These are phyloP conservation scores for Cylloceria caligata DNA, from an alignment of 2,888 invertebrate genomes.

Conservation along the genomic window DNA sequence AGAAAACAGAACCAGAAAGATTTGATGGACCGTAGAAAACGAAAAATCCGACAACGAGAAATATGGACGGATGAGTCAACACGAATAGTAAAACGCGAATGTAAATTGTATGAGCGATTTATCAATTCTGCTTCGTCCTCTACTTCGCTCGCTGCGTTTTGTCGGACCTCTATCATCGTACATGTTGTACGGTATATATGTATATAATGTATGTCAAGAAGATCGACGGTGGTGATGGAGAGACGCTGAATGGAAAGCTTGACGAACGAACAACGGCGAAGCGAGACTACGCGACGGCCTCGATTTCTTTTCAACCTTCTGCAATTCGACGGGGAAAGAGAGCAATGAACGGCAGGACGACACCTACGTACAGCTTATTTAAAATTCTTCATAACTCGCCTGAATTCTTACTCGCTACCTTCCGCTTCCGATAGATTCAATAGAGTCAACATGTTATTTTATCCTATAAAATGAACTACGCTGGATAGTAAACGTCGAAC, in stretches of 20 bases:
- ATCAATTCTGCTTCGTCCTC: conserved; percentile 51
- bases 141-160: conserved; percentile 26
- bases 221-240: background rate
- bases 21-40: conserved; percentile 19
- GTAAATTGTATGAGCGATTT: conserved; percentile 55
- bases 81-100: conserved; percentile 25
- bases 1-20: background rate
- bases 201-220: conserved; percentile 7
- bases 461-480: background rate
- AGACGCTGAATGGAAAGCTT: conserved; percentile 27
- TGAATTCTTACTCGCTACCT: background rate
- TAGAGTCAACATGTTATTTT: background rate
- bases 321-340: conserved; percentile 1
- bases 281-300: conserved; percentile 10
- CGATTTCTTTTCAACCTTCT: conserved; percentile 1
- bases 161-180: conserved; percentile 11
- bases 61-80: conserved; percentile 18
- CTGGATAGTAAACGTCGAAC: no score
- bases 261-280: conserved; percentile 5
- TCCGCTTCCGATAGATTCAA: background rate
- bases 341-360: background rate
- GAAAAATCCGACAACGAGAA: conserved; percentile 10
- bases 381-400: background rate
- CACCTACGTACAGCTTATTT: conserved; percentile 7
- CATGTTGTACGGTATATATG: background rate